Percentiles rank a stretch among this genome's conserved stretches.
Conservation (phyloP, 2,888 invertebrate genomes). For the Gonocerus acuteangulatus region DNA sequence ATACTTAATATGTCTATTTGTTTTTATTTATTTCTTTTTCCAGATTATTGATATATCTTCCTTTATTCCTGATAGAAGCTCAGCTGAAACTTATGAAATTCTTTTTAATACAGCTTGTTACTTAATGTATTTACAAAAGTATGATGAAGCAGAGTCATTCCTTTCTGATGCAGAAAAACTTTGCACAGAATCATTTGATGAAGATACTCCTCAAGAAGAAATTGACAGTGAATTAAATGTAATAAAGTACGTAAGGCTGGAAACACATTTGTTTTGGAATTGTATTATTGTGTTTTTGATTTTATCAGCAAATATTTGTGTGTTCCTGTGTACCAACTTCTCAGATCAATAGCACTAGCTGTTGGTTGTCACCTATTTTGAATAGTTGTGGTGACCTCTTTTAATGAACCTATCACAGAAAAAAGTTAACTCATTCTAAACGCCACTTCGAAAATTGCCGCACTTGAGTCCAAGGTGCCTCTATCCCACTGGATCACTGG, state of each 20-base stretch:
- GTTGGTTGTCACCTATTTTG: too few relatives aligned
- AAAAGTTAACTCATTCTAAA: too few relatives aligned
- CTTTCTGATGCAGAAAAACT: slow-evolving; percentile 74
- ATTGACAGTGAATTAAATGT: slow-evolving; percentile 91
- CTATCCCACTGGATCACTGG: too few relatives aligned
- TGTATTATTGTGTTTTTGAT: background rate
- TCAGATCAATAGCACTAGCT: too few relatives aligned
- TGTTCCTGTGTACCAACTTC: too few relatives aligned
- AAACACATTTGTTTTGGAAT: background rate
- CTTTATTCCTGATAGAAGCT: background rate
- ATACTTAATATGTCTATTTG: slow-evolving; percentile 31
- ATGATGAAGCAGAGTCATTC: slow-evolving; percentile 70
- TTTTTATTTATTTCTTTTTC: background rate
- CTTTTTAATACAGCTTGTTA: slow-evolving; percentile 85
- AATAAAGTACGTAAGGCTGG: slow-evolving; percentile 61
- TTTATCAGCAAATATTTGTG: too few relatives aligned
- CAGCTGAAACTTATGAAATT: slow-evolving; percentile 78
- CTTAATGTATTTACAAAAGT: slow-evolving; percentile 62
- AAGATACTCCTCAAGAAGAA: slow-evolving; percentile 84
- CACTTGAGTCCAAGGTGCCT: too few relatives aligned
- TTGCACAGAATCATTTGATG: slow-evolving; percentile 75
- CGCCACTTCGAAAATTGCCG: too few relatives aligned
- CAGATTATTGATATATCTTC: background rate
- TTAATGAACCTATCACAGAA: too few relatives aligned
- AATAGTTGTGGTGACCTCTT: too few relatives aligned